phyloP scores from a whole-genome alignment of 2,888 invertebrate genomes.

The Amiota mariae region DNA sequence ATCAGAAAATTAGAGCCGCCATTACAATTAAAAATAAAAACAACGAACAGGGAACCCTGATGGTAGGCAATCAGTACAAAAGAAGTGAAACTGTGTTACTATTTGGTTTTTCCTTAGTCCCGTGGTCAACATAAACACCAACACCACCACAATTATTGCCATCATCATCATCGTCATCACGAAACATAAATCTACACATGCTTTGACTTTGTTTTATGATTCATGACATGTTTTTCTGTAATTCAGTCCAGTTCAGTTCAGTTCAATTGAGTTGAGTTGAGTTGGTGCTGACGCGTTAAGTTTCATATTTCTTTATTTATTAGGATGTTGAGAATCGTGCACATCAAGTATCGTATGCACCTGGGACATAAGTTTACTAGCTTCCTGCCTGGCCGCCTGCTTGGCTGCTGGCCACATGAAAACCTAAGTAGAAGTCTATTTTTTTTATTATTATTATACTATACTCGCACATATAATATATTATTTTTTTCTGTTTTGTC shows the following conservation, averaged over 20 bases:
- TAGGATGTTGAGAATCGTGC: neutral
- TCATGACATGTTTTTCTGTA: conserved; percentile 17
- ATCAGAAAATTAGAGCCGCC: conserved; percentile 43
- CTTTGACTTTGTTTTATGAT: neutral
- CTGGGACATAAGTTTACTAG: conserved; percentile 4
- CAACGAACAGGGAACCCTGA: neutral
- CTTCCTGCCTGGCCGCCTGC: neutral
- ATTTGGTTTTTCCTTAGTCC: neutral
- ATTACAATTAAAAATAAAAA: conserved; percentile 23
- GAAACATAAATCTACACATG: conserved; percentile 10
- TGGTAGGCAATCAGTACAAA: too few relatives aligned
- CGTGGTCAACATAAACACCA: neutral
- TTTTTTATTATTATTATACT: neutral
- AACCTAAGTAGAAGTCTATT: too few relatives aligned
- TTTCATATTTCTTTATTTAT: neutral
- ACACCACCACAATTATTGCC: neutral
- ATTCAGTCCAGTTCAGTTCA: neutral
- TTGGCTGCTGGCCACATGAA: conserved; percentile 20
- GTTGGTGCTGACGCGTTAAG: conserved; percentile 1
- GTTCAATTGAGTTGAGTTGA: neutral
- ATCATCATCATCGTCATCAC: neutral
- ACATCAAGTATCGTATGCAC: neutral
- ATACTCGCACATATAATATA: too few relatives aligned
- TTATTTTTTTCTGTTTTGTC: neutral
- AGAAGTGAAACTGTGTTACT: neutral